Base-by-base conservation (phyloP, 2,797 vertebrate species). In the Pipistrellus pygmaeus region DNA sequence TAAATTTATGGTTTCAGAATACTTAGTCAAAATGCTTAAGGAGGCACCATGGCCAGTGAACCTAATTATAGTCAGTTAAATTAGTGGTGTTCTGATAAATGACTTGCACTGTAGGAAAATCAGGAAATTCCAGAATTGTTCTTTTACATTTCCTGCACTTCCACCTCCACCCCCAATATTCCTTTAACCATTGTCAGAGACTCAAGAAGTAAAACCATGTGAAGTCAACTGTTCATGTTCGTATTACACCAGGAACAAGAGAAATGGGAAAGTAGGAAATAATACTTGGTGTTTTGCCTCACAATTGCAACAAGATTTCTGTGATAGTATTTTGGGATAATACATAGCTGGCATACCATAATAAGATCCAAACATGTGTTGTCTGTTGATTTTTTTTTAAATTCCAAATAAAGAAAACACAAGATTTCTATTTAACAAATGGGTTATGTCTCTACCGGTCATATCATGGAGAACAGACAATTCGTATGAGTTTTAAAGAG, bases 71-170 rank as follows among this genome's bases (percentile, higher is more conserved):
- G 27, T 76, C 25, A 10, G 48, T 88, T 46, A 55, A 85, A 88
- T 48, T 62, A 76, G 25, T 41, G 73, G 17, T 80, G 27, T 76
- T 94, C 44, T 94, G 71, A 35, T 69, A 62, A 53, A 6, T 66
- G 78, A 72, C 82, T 83, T 95, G 75, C 21, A 23, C 48, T n/a
- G 0, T 51, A 86, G 93, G 71, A 83, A 95, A 94, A 44, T 35
- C 89, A 81, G 88, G 60, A 97, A 94, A 83, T 53, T 60, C 35
- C 83, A 84, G 66, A 91, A 90, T 91, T 73, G 64, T 89, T 90
- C 66, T 87, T 69, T 75, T 80, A 46, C 13, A 30, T 84, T 96
- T 97, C 91, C 94, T 94, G 57, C 23, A 60, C 46, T 68, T 86
- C 78, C 55, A 23, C 21, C 35, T 60, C 82, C 27, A 53, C 60